These are phyloP conservation scores for Drosophila seguyi DNA, from an alignment of 1,140 invertebrate species.

Conservation along the genomic window DNA sequence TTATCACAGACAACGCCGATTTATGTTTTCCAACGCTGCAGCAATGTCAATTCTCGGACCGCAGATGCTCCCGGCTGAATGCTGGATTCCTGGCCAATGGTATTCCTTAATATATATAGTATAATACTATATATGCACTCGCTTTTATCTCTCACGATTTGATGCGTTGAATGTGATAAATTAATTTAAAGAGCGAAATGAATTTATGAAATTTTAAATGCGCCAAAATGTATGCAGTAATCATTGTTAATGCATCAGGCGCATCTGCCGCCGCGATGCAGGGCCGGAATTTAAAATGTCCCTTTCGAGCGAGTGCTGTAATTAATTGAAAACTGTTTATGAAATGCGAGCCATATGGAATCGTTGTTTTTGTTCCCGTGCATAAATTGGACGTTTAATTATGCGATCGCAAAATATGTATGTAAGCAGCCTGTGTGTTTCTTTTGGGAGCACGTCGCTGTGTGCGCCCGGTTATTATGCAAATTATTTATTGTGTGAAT, in stretches of 20 bases:
- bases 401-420: conserved; percentile 14
- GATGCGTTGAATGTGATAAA: conserved; percentile 12
- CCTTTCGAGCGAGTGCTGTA: conserved; percentile 46
- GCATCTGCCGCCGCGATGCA: conserved; percentile 29
- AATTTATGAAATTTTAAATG: conserved; percentile 53
- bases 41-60: conserved; percentile 5
- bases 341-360: conserved; percentile 42
- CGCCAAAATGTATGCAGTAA: conserved; percentile 49
- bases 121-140: not conserved
- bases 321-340: conserved; percentile 76
- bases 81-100: not conserved
- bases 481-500: conserved; percentile 81
- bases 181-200: conserved; percentile 23
- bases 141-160: not conserved
- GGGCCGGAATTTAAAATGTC: conserved; percentile 45
- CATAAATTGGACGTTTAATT: conserved; percentile 48
- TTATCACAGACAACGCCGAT: conserved; percentile 61
- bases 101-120: not conserved
- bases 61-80: conserved; percentile 2
- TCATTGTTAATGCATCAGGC: conserved; percentile 48
- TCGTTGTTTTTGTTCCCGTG: conserved; percentile 26
- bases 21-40: conserved; percentile 54
- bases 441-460: not conserved
- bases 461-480: conserved; percentile 59
- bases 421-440: conserved; percentile 1